Percentiles rank a stretch among this genome's conserved stretches.
Evolutionary conservation across 2,113 vertebrate genomes (phyloP).

Genomic region (Crotalus helleri): DNA sequence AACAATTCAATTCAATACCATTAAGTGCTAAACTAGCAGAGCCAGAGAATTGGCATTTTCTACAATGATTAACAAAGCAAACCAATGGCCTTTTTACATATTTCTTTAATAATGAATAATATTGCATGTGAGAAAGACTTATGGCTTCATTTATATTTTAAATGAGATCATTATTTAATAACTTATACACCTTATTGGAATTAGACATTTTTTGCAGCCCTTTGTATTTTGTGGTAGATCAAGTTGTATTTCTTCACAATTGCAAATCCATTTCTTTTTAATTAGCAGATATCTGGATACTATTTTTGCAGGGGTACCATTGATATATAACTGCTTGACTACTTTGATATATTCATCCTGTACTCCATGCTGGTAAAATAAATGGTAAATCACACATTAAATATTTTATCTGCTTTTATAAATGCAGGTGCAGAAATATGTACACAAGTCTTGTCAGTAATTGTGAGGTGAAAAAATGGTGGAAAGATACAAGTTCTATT

Average conservation of each 20-base stretch:
- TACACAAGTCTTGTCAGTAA: conserved; percentile 74
- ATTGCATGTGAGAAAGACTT: conserved; percentile 87
- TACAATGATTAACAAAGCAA: conserved; percentile 82
- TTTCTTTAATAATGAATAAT: conserved; percentile 77
- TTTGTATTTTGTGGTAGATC: conserved; percentile 81
- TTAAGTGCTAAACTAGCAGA: conserved; percentile 83
- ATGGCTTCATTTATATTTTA: conserved; percentile 84
- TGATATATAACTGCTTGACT: conserved; percentile 74
- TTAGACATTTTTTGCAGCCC: conserved; percentile 76
- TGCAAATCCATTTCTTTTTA: conserved; percentile 66
- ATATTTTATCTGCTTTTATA: conserved; percentile 87
- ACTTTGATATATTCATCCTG: conserved; percentile 78
- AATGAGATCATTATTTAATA: conserved; percentile 89
- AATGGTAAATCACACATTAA: conserved; percentile 80
- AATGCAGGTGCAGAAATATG: conserved; percentile 74
- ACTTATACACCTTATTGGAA: conserved; percentile 84
- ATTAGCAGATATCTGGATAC: conserved; percentile 74
- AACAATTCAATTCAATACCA: conserved; percentile 80
- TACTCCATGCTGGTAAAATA: conserved; percentile 81
- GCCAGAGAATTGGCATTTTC: conserved; percentile 81
- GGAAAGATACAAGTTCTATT: conserved; percentile 73
- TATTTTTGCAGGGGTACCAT: conserved; percentile 80
- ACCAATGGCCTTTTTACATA: conserved; percentile 84
- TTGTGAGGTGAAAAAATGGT: conserved; percentile 75
- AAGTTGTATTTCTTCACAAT: conserved; percentile 75